Conservation (phyloP, 2,797 vertebrate species). For the Lepus townsendii region DNA sequence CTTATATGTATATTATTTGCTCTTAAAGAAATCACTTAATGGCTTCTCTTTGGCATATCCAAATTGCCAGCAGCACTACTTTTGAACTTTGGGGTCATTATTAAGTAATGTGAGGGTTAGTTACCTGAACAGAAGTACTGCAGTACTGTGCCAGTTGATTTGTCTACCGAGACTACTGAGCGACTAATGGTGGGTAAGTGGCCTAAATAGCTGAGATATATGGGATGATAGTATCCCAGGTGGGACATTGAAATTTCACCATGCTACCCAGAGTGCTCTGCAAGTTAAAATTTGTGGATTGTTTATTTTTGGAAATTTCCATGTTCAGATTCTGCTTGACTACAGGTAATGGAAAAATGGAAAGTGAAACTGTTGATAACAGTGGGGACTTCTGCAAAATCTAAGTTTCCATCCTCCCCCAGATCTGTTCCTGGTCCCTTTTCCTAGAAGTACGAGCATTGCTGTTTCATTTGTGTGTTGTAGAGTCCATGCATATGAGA, state of each 20-base stretch:
- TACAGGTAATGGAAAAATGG: neutral
- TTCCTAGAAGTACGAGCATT: neutral
- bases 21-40: neutral
- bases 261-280: neutral
- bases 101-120: neutral
- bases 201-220: neutral
- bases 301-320: neutral
- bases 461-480: constrained; percentile 30
- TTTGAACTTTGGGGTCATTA: neutral
- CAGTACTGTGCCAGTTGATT: neutral
- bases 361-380: neutral
- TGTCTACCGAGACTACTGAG: neutral
- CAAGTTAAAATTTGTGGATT: neutral
- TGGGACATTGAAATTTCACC: neutral
- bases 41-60: neutral
- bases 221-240: neutral
- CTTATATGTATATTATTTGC: neutral
- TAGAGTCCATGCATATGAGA: neutral
- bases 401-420: neutral
- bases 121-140: neutral
- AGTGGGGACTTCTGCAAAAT: neutral
- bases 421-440: neutral
- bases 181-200: neutral
- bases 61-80: neutral
- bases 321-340: neutral